Evolutionary conservation across 2,888 invertebrate genomes (phyloP), one percentile per base, ranked within the genome.

Genomic region (Archips crataeganus): DNA sequence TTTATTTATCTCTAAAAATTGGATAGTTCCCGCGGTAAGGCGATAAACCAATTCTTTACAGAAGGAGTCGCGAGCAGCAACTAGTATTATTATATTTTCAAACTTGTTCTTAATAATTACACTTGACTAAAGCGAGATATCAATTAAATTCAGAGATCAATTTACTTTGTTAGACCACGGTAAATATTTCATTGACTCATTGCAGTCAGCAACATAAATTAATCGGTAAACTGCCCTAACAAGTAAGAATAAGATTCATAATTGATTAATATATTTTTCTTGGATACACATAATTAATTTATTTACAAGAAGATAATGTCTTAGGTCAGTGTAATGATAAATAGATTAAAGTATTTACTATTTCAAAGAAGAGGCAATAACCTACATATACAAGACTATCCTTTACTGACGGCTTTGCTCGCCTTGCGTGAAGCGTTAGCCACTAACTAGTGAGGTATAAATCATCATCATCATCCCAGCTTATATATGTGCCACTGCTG

Each of bases 291-390:
- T n/a, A 9, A 45, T 45, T 11, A 11, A 3, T 32, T 57, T 32
- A 32, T 57, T 57, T 57, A 57, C 11, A 32, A 3, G 23, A 54
- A 23, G 15, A 54, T 32, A 10, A 57, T 32, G 4, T 32, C 57
- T 32, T 57, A 57, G 57, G 57, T 57, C 57, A 57, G 32, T 57
- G 57, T 57, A 32, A 11, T 11, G 57, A 57, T 57, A 57, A 57
- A 9, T 54, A 11, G 3, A 10, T 54, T 54, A 9, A 9, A 54
- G 23, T 57, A 57, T 57, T 57, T 57, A 4, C 11, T 3, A 32
- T 57, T 57, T 23, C 8, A 23, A 54, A 54, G 10, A 2, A 15
- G 11, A 4, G 32, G 3, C 57, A 57, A 32, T 32, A 57, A 57
- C 57, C 10, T 57, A 15, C 10, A 9, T 39, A 39, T 39, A 5